Conservation (phyloP, 2,113 vertebrate species). For the Microtus richardsoni region DNA sequence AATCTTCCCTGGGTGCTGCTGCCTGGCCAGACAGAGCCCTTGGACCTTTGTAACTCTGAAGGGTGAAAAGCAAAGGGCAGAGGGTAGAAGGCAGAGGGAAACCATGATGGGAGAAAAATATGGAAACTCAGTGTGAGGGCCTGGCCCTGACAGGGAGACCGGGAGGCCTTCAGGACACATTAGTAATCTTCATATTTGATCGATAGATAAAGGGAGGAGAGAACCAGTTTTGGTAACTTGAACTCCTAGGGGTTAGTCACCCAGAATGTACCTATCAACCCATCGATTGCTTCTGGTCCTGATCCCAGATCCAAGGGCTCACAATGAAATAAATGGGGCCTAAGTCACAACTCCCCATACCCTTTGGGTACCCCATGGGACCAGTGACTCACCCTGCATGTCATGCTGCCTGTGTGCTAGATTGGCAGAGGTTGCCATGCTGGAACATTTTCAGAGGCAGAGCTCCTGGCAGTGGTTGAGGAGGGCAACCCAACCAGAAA, state of each 20-base stretch:
- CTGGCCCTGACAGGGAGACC: neutral
- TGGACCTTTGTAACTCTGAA: neutral
- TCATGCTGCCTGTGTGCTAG: neutral
- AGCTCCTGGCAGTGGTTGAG: neutral
- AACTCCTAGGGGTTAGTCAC: constrained; percentile 46
- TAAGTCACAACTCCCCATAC: neutral
- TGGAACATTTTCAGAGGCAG: neutral
- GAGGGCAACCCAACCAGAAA: neutral
- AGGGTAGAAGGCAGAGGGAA: neutral
- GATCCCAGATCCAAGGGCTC: neutral
- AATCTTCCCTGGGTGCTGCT: neutral
- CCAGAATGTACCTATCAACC: neutral
- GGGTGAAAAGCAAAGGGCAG: neutral
- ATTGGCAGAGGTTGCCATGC: neutral
- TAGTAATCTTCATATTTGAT: constrained; percentile 39
- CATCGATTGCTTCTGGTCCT: neutral
- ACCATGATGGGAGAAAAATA: neutral
- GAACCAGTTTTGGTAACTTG: constrained; percentile 12
- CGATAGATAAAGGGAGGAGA: constrained; percentile 45
- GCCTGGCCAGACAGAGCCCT: neutral
- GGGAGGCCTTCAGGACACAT: neutral
- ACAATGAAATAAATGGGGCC: neutral
- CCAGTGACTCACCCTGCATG: rapidly evolving
- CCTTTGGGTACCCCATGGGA: neutral
- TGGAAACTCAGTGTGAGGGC: neutral